Base-by-base conservation (phyloP, 2,113 vertebrate genomes). In the Hucho hucho region DNA sequence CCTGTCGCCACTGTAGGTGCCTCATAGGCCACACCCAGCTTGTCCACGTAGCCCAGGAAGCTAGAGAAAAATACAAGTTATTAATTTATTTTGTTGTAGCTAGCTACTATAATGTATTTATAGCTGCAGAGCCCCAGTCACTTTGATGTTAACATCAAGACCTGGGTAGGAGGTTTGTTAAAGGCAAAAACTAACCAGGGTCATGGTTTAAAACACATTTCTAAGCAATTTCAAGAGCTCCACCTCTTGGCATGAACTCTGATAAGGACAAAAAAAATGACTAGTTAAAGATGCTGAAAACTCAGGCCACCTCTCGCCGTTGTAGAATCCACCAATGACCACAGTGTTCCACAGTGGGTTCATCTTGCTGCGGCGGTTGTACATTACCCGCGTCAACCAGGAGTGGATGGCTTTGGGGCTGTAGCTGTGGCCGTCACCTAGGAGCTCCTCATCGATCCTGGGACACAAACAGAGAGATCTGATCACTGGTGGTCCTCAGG, bases 1-100 rank as follows among this genome's bases (percentile, higher is more conserved):
- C 97, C 97, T 0, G 96, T 97, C 1, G 97, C 96, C 20, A 99
- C 90, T 0, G 96, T 95, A 1, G 96, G 93, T 1, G 96, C 95
- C 84, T 98, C 96, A 1, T 97, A 99, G 24, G 97, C 97, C 56
- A 99, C 95, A 0, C 97, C 97, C n/a, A 98, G 91, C 91, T 98
- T 98, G 92, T 99, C 97, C 81, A 98, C 97, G 0, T 97, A 99
- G 20, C 97, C 97, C 0, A 98, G 92, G 88, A 99, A 99, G 89
- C 97, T 98, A 77, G 16, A 87, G 11, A 53, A 49, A 77, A 22
- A 77, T 20, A 58, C 1, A 53, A 82, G 32, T 2, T 46, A 20
- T 22, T 4, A 3, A 49, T 12, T 20, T 3, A 66, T n/a, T 43
- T 37, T 7, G 20, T 6, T 9, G 16, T 32, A 4, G 16, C 6